Percentiles rank a stretch among this genome's conserved stretches.
phyloP scores from a whole-genome alignment of 2,113 vertebrate species.

The Pseudolaguvia tuberculata region DNA sequence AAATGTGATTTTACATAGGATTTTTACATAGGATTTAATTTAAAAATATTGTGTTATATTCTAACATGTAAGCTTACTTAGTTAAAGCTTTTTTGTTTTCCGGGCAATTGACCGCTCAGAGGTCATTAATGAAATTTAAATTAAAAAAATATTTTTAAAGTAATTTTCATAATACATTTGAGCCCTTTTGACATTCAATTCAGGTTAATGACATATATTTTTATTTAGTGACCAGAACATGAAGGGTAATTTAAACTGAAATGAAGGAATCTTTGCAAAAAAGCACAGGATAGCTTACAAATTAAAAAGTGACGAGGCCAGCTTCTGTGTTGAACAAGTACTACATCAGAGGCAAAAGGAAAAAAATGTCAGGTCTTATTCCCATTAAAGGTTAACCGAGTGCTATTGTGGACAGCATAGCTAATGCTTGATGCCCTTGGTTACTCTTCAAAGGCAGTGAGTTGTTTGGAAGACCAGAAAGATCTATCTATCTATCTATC shows the following conservation, averaged over 20 bases:
- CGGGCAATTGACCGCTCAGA: too few relatives aligned
- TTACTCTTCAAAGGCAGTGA: too few relatives aligned
- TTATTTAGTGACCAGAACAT: slow-evolving; percentile 11
- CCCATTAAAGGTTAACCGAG: slow-evolving; percentile 23
- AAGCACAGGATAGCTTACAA: slow-evolving; percentile 35
- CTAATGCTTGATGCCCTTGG: slow-evolving; percentile 30
- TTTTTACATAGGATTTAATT: background rate
- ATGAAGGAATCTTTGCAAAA: slow-evolving; percentile 19
- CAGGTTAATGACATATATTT: slow-evolving; percentile 7
- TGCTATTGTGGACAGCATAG: background rate
- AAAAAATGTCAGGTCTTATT: slow-evolving; percentile 27
- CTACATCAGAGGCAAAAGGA: slow-evolving; percentile 25
- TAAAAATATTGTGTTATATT: background rate
- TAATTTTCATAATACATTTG: too few relatives aligned
- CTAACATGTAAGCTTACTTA: background rate
- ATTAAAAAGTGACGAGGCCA: slow-evolving; percentile 48
- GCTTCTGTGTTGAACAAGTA: slow-evolving; percentile 40
- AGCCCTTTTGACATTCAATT: background rate
- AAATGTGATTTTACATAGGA: background rate
- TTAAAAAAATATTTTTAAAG: too few relatives aligned
- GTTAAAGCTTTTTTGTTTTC: too few relatives aligned
- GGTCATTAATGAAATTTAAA: too few relatives aligned
- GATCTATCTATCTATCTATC: too few relatives aligned
- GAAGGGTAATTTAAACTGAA: slow-evolving; percentile 42
- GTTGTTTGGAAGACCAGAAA: too few relatives aligned